These are phyloP conservation scores for Spongilla lacustris DNA, from an alignment of 37 sponge, comb jelly and placozoan genomes.

Conservation along the genomic window DNA sequence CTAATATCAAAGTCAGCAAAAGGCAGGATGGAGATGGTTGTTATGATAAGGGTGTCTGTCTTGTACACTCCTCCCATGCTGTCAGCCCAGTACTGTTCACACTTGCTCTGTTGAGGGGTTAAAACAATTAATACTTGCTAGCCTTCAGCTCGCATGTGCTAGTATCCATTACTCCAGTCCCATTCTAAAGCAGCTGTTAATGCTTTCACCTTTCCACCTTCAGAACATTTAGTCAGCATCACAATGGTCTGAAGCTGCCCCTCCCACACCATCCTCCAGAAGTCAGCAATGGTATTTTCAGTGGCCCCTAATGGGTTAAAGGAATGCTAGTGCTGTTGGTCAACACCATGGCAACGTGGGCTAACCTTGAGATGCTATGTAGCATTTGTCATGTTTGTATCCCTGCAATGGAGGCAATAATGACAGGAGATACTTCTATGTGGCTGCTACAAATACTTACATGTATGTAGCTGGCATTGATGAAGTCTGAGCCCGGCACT, in stretches of 20 bases:
- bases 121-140: background rate
- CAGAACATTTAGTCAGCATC: conserved; percentile 69
- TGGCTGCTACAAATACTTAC: conserved; percentile 40
- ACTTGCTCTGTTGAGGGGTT: conserved; percentile 41
- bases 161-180: too few relatives aligned
- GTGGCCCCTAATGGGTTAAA: conserved; percentile 29
- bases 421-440: background rate
- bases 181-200: too few relatives aligned
- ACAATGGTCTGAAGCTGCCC: conserved; percentile 51
- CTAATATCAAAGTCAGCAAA: conserved; percentile 83
- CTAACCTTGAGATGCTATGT: conserved; percentile 83
- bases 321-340: background rate
- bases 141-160: too few relatives aligned
- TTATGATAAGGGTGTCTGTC: conserved; percentile 33
- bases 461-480: conserved; percentile 68
- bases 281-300: conserved; percentile 57
- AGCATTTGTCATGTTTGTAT: conserved; percentile 47
- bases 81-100: conserved; percentile 94
- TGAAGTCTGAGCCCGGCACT: conserved; percentile 64
- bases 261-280: conserved; percentile 81
- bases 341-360: background rate
- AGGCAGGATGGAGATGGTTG: conserved; percentile 42
- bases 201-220: conserved; percentile 7
- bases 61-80: conserved; percentile 57
- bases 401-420: conserved; percentile 48